These are phyloP conservation scores for Scortum barcoo DNA, from an alignment of 2,113 vertebrate species.

Conservation along the genomic window DNA sequence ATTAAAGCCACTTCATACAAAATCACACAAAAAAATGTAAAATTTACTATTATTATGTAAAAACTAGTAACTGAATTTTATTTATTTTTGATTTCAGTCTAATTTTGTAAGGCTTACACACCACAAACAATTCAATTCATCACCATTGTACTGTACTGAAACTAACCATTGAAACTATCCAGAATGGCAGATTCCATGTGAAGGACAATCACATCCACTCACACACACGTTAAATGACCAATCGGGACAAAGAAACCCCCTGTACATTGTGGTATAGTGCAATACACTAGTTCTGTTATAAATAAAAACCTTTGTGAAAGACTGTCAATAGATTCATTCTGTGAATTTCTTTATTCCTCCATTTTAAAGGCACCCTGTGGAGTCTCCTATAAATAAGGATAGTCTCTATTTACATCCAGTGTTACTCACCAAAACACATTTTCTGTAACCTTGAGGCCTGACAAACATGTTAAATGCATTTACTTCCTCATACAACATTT, in stretches of 20 bases:
- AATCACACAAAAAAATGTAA: slow-evolving; percentile 5
- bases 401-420: not conserved
- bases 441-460: not conserved
- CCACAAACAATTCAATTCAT: not conserved
- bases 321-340: not conserved
- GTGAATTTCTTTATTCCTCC: not conserved
- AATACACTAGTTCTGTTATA: not conserved
- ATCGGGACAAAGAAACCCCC: not conserved
- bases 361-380: not conserved
- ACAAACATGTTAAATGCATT: not conserved
- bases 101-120: too few relatives aligned
- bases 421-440: not conserved
- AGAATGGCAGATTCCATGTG: too few relatives aligned
- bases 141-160: not conserved
- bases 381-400: not conserved
- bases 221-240: not conserved
- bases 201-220: not conserved
- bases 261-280: not conserved
- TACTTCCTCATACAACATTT: not conserved
- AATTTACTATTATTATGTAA: too few relatives aligned
- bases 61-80: too few relatives aligned
- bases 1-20: not conserved
- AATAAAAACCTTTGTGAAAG: not conserved
- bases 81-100: too few relatives aligned
- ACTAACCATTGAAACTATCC: not conserved